A percentile compares a stretch with the other conserved stretches of the same genome.
Evolutionary conservation across 2,888 invertebrate genomes (phyloP).

Genomic region (Apeira syringaria): DNA sequence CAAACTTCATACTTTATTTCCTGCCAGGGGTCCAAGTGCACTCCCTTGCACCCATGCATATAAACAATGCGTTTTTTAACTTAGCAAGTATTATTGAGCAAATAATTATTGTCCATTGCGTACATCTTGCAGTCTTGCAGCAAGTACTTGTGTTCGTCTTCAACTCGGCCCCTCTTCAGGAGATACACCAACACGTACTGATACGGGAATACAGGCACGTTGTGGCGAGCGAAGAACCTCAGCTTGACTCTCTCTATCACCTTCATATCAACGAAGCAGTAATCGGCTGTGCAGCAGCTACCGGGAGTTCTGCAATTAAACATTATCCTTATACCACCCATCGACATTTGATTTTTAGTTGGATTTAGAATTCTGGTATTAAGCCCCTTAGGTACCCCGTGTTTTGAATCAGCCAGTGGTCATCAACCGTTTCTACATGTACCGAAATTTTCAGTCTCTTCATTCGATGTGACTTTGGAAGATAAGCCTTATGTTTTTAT

Average conservation of each 20-base stretch:
- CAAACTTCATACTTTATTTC: too few species aligned
- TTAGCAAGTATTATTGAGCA: constrained; percentile 69
- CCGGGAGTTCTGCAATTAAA: constrained; percentile 64
- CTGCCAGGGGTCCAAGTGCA: too few species aligned
- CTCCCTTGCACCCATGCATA: too few species aligned
- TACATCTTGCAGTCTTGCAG: constrained; percentile 69
- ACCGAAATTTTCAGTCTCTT: too few species aligned
- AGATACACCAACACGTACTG: constrained; percentile 73
- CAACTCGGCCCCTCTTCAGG: constrained; percentile 65
- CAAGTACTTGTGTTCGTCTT: constrained; percentile 71
- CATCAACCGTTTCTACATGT: too few species aligned
- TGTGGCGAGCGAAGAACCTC: constrained; percentile 71
- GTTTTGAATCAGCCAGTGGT: too few species aligned
- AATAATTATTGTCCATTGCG: constrained; percentile 58
- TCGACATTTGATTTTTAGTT: too few species aligned
- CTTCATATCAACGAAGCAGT: constrained; percentile 78
- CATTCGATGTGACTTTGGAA: too few species aligned
- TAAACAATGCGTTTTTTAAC: too few species aligned
- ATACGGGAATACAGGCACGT: constrained; percentile 75
- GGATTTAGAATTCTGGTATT: too few species aligned
- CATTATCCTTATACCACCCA: not conserved
- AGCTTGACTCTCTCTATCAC: constrained; percentile 73
- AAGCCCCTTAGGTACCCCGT: too few species aligned
- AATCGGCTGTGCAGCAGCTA: constrained; percentile 74
- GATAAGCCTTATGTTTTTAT: too few species aligned